Evolutionary conservation across 2,888 invertebrate genomes (phyloP).

Genomic region (Cryptus armator): DNA sequence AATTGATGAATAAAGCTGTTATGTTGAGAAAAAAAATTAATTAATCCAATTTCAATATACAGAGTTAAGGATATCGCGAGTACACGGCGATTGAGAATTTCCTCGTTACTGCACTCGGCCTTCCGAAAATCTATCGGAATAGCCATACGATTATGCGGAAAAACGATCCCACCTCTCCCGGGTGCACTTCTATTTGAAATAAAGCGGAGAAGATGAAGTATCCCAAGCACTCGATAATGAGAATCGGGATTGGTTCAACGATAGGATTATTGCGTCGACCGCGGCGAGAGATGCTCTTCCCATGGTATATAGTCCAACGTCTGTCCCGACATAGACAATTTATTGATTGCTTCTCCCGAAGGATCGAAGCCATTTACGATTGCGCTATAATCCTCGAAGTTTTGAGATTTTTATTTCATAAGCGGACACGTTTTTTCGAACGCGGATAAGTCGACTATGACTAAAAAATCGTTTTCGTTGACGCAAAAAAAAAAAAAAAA

Average conservation of each 20-base stretch:
- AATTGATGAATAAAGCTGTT: too few relatives aligned
- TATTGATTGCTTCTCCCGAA: conserved; percentile 43
- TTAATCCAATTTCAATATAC: too few relatives aligned
- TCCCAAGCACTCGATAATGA: conserved; percentile 59
- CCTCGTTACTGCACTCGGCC: neutral
- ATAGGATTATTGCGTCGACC: conserved; percentile 58
- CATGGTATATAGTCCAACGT: conserved; percentile 6
- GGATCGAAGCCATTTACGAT: conserved; percentile 45
- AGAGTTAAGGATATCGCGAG: too few relatives aligned
- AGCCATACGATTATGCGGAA: neutral
- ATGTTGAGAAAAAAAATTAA: too few relatives aligned
- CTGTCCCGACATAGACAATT: conserved; percentile 22
- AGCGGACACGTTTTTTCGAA: too few relatives aligned
- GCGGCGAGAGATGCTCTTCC: neutral
- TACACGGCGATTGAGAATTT: neutral
- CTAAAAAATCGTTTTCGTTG: too few relatives aligned
- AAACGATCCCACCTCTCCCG: neutral
- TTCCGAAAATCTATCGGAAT: neutral
- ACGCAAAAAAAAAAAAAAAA: too few relatives aligned
- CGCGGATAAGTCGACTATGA: too few relatives aligned
- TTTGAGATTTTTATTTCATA: too few relatives aligned
- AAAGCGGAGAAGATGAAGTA: conserved; percentile 45
- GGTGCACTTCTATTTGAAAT: conserved; percentile 27
- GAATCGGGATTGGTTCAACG: conserved; percentile 64
- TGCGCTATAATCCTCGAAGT: too few relatives aligned